phyloP scores from a whole-genome alignment of 2,113 vertebrate species.

The Rostratula benghalensis region DNA sequence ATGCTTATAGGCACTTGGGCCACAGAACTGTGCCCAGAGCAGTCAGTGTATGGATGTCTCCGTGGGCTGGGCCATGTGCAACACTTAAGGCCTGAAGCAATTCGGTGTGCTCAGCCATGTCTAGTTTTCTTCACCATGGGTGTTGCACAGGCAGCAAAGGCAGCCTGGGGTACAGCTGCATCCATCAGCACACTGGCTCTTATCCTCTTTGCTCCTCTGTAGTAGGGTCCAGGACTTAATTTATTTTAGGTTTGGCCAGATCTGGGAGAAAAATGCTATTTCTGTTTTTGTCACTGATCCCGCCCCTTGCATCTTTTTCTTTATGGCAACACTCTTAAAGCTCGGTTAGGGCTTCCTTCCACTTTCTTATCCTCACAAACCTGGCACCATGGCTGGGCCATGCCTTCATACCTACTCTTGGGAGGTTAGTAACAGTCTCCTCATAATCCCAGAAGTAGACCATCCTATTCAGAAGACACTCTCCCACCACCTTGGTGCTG shows the following conservation, averaged over 20 bases:
- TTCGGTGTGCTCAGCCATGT: rapidly evolving
- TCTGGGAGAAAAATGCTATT: background rate
- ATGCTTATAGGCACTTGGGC: background rate
- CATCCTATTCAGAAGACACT: background rate
- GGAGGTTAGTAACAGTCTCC: background rate
- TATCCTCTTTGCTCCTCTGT: background rate
- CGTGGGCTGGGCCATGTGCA: rapidly evolving
- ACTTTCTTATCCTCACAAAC: background rate
- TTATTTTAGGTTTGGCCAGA: background rate
- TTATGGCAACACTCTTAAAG: background rate
- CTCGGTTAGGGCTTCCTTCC: background rate
- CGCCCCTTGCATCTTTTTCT: background rate
- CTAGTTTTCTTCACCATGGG: background rate
- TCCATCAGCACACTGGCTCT: background rate
- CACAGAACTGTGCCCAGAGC: background rate
- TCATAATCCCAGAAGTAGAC: background rate
- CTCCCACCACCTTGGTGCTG: background rate
- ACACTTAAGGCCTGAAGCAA: background rate
- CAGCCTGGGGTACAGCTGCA: background rate
- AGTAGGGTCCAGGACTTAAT: background rate
- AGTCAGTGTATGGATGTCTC: background rate
- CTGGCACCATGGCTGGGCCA: background rate
- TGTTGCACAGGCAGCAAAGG: background rate
- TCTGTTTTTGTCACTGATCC: background rate
- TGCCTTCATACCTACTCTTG: background rate